A percentile compares a stretch with the other conserved stretches of the same genome.
phyloP scores from a whole-genome alignment of 2,113 vertebrate species.

The Phodopus roborovskii region DNA sequence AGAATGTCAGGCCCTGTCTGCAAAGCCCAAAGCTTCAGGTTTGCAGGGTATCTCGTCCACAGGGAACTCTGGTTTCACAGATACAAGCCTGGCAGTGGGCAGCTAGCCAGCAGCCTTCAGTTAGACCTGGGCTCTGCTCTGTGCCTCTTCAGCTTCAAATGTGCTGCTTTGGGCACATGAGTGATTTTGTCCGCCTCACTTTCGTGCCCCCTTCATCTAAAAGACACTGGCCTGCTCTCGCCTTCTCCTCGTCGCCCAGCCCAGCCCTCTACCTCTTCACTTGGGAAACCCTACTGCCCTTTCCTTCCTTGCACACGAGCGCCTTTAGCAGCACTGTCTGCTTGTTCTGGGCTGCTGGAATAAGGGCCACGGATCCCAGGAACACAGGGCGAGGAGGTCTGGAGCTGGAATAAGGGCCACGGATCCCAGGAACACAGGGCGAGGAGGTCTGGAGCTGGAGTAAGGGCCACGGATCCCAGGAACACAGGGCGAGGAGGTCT shows the following conservation, averaged over 20 bases:
- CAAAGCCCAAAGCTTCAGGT: not conserved
- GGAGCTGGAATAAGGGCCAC: too few relatives aligned
- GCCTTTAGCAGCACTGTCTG: too few relatives aligned
- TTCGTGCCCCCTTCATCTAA: too few relatives aligned
- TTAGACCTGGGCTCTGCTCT: not conserved
- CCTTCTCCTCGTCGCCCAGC: not conserved
- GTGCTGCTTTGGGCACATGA: not conserved
- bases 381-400: not conserved
- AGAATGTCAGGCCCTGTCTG: not conserved
- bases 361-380: not conserved
- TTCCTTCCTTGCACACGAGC: fast-evolving
- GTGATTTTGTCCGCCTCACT: not conserved
- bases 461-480: too few relatives aligned
- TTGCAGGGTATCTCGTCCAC: not conserved
- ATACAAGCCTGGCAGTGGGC: not conserved
- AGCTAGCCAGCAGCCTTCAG: too few relatives aligned
- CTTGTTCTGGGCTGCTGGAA: too few relatives aligned
- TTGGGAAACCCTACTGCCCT: too few relatives aligned
- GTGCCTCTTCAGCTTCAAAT: not conserved
- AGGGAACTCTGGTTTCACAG: not conserved
- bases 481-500: too few relatives aligned
- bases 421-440: too few relatives aligned
- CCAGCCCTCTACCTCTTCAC: too few relatives aligned
- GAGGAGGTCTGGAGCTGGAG: too few relatives aligned
- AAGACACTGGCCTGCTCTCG: not conserved